Evolutionary conservation across 2,797 vertebrate species (phyloP), one percentile per base, ranked within the genome.

Genomic region (Phaenicophaeus curvirostris): DNA sequence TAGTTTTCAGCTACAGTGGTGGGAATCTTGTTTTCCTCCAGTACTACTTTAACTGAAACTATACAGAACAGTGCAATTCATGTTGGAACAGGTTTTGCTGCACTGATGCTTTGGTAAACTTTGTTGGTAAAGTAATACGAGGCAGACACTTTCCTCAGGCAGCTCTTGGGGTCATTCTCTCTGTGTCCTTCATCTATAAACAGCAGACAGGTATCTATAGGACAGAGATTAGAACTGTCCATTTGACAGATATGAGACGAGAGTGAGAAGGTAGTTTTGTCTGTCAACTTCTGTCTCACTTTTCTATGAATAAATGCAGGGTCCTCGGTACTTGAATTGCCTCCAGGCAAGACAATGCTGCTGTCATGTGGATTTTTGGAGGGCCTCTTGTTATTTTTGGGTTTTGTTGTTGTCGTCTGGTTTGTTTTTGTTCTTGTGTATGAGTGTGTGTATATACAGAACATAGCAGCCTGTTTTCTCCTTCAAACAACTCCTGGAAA

Each of bases 11-110:
- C 13, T 10, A 6, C 2, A 9, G 10, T 50, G 28, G 28, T 31
- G 15, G 13, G 30, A 69, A 61, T 44, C 23, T 65, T 71, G 8
- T 31, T 80, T 51, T 83, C 9, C 15, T 71, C 48, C 23, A 33
- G 33, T 33, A 48, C 31, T 44, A 4, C 42, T 79, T 65, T 44
- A 44, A 44, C 25, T 30, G 42, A 55, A 55, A 13, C 37, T 71
- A 4, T 18, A 31, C 0, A 2, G 37, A 66, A 66, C 9, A 33
- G 53, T 28, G 6, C 0, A 0, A 15, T 73, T 68, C 28, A 11
- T 9, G 3, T 14, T 44, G 28, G 35, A 77, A 67, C 6, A 42
- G 41, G 24, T 83, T 87, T 72, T 67, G 44, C 50, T 58, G 59
- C 46, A 7, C 42, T 16, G 7, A 42, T 65, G 66, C 59, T 67